Evolutionary conservation across 2,113 vertebrate genomes (phyloP).

Genomic region (Zosterops borbonicus): DNA sequence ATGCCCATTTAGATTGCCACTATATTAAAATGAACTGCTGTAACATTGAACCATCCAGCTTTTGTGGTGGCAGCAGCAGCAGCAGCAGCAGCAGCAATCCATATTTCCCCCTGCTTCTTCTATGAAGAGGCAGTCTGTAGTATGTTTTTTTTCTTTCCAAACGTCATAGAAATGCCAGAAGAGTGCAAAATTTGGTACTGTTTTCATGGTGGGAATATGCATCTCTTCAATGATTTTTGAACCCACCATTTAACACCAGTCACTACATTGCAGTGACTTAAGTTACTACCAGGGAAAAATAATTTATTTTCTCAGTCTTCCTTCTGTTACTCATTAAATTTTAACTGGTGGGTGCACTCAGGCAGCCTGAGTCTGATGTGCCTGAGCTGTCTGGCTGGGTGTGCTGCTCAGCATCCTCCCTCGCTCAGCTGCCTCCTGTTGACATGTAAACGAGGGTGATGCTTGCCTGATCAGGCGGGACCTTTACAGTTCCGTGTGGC

Average conservation of each 20-base stretch:
- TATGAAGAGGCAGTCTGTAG: background rate
- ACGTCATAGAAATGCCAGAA: background rate
- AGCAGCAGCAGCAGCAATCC: background rate
- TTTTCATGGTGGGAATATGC: background rate
- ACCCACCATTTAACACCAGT: background rate
- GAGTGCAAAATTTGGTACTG: background rate
- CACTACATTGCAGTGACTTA: fast-evolving
- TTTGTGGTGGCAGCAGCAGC: background rate
- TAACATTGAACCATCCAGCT: background rate
- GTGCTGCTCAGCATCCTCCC: background rate
- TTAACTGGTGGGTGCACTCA: background rate
- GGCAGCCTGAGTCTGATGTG: background rate
- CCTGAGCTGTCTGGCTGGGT: background rate
- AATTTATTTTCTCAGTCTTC: background rate
- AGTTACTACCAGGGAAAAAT: background rate
- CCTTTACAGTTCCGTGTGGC: background rate
- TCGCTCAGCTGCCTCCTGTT: background rate
- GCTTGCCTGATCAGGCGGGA: background rate
- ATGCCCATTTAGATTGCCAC: background rate
- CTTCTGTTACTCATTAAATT: background rate
- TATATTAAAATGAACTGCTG: background rate
- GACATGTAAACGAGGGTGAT: background rate
- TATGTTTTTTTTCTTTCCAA: background rate
- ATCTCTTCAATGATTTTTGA: background rate
- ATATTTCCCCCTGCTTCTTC: background rate